A percentile compares a stretch with the other conserved stretches of the same genome.
phyloP scores from a whole-genome alignment of 2,888 invertebrate genomes.

The Megaustenia siamemsis region DNA sequence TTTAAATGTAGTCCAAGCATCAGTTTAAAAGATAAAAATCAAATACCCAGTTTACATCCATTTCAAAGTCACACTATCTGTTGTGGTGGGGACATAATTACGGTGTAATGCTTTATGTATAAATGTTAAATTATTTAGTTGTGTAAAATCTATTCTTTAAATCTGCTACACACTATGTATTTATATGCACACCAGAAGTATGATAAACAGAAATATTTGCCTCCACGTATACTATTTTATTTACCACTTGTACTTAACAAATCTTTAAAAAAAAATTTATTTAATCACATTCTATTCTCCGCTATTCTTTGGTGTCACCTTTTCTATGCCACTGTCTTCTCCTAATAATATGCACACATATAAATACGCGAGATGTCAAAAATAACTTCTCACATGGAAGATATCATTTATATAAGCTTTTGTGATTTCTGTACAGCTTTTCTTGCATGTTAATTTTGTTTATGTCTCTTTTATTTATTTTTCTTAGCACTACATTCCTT shows the following conservation, averaged over 20 bases:
- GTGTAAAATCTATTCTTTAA: no score
- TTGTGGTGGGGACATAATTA: no score
- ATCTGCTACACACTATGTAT: no score
- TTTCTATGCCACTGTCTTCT: not conserved
- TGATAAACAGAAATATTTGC: not conserved
- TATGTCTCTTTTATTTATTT: not conserved
- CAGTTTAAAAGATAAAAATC: no score
- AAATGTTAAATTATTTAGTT: no score
- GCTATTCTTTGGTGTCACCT: not conserved
- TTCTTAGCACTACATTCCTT: not conserved
- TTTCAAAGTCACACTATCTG: no score
- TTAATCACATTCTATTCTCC: not conserved
- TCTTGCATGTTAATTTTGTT: not conserved
- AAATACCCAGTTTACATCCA: no score
- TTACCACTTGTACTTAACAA: not conserved
- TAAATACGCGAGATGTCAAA: not conserved
- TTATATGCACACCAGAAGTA: not conserved
- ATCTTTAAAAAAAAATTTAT: not conserved
- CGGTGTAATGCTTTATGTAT: no score
- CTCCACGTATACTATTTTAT: not conserved
- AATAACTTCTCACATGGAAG: not conserved
- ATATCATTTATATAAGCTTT: not conserved
- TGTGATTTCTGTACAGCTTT: not conserved
- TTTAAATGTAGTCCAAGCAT: no score
- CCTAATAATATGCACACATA: not conserved